These are phyloP conservation scores for Cenopis cana DNA, from an alignment of 2,888 invertebrate genomes.

Conservation along the genomic window DNA sequence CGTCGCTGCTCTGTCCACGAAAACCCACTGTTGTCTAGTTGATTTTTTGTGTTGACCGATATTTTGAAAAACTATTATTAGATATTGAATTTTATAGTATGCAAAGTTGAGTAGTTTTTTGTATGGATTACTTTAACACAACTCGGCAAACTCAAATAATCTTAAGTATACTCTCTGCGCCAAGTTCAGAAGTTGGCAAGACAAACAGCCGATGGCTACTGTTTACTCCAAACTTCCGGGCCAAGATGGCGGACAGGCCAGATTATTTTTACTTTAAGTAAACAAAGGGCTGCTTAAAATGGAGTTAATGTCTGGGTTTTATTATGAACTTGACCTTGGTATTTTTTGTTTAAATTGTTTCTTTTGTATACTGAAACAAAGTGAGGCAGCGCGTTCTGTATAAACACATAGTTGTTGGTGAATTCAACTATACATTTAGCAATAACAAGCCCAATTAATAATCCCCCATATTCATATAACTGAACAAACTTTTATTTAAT, in stretches of 20 bases:
- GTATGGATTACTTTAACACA: too few species aligned
- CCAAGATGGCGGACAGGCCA: constrained; percentile 28
- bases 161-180: background rate
- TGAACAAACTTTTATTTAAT: too few species aligned
- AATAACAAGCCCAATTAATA: too few species aligned
- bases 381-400: too few species aligned
- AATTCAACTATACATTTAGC: too few species aligned
- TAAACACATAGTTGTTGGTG: too few species aligned
- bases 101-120: too few species aligned
- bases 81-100: too few species aligned
- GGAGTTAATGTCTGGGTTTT: constrained; percentile 13
- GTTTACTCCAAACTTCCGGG: constrained; percentile 31
- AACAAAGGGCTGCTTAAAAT: constrained; percentile 28
- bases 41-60: too few species aligned
- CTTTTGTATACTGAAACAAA: background rate
- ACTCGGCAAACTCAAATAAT: too few species aligned
- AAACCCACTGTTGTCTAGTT: background rate
- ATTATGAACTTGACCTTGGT: constrained; percentile 15
- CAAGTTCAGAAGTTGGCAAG: constrained; percentile 29
- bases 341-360: background rate
- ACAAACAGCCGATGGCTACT: constrained; percentile 28
- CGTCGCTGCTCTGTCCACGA: background rate
- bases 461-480: too few species aligned
- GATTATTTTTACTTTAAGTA: constrained; percentile 40
- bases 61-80: too few species aligned